Evolutionary conservation across 2,888 invertebrate species (phyloP).

Genomic region (Sturmia bella): DNA sequence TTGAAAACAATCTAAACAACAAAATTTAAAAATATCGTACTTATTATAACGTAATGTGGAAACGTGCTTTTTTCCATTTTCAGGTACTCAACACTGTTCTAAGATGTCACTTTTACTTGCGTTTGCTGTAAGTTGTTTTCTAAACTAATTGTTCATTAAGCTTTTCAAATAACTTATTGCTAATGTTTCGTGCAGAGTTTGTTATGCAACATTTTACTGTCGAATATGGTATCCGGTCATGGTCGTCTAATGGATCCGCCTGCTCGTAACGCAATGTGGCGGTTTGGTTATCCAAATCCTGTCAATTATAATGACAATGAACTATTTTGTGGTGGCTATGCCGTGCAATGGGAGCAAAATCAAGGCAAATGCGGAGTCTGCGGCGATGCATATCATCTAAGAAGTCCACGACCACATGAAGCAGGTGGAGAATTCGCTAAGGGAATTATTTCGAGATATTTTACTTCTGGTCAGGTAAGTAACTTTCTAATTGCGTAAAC

Average conservation of each 20-base stretch:
- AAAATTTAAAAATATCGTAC: too few relatives aligned
- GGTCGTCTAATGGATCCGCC: slow-evolving; percentile 96
- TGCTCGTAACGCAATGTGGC: slow-evolving; percentile 96
- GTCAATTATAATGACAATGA: slow-evolving; percentile 97
- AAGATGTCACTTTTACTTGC: slow-evolving; percentile 51
- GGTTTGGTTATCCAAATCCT: slow-evolving; percentile 96
- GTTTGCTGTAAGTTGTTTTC: slow-evolving; percentile 53
- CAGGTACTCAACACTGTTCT: background rate
- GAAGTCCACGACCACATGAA: slow-evolving; percentile 91
- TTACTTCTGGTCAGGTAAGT: slow-evolving; percentile 90
- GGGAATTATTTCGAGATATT: slow-evolving; percentile 91
- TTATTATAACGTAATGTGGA: too few relatives aligned
- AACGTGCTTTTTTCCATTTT: background rate
- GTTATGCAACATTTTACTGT: slow-evolving; percentile 60
- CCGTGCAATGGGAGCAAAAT: slow-evolving; percentile 94
- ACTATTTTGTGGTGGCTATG: slow-evolving; percentile 95
- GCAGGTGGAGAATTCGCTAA: slow-evolving; percentile 93
- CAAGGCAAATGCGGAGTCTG: slow-evolving; percentile 94
- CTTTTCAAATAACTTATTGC: background rate
- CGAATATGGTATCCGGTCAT: slow-evolving; percentile 85
- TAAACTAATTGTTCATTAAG: slow-evolving; percentile 57
- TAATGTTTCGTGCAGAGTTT: slow-evolving; percentile 41
- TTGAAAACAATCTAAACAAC: too few relatives aligned
- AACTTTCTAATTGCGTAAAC: background rate
- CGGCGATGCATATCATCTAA: slow-evolving; percentile 90